Base-by-base conservation (phyloP, 1,140 invertebrate genomes). In the Sarcophaga bullata region DNA sequence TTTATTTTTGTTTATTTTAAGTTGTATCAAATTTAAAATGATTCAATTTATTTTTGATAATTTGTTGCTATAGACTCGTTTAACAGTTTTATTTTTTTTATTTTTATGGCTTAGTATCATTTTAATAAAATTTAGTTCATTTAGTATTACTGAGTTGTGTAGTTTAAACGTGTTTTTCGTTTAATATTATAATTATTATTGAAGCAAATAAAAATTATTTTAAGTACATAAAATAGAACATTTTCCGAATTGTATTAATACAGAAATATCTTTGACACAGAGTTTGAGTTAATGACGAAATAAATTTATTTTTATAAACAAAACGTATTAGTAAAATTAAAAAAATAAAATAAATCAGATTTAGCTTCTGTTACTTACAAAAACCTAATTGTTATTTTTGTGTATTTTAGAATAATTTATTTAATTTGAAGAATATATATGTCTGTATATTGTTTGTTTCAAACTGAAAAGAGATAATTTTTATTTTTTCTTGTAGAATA, bases 281-380 rank as follows among this genome's bases (percentile, higher is more conserved):
- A 37, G 0, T 68, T 68, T 68, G 6, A 9, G 9, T 68, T 68
- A 17, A 19, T 68, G 62, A 68, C 62, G 62, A 68, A 68, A 68
- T 68, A 19, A 68, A 19, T 68, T 68, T 68, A 68, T 68, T 68
- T 68, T 68, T 68, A 68, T 68, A 25, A 62, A 62, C 62, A 19
- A 58, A 37, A 58, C 54, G 19, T 19, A 25, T 62, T 68, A 19
- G 52, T 68, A 4, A 19, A 68, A 68, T 19, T 19, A 58, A 58
- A 58, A n/a, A 58, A 58, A n/a, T 15, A 58, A 3, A 58, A 58
- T n/a, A 58, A 58, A 58, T 58, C n/a, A n/a, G 15, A n/a, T 58
- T 58, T n/a, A 58, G 54, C n/a, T 58, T 58, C 13, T 58, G 13
- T 58, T 58, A 13, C 13, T 58, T 58, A 13, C 54, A 15, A 58